These are phyloP conservation scores for Channa maculata DNA, from an alignment of 2,113 vertebrate species.

Conservation along the genomic window DNA sequence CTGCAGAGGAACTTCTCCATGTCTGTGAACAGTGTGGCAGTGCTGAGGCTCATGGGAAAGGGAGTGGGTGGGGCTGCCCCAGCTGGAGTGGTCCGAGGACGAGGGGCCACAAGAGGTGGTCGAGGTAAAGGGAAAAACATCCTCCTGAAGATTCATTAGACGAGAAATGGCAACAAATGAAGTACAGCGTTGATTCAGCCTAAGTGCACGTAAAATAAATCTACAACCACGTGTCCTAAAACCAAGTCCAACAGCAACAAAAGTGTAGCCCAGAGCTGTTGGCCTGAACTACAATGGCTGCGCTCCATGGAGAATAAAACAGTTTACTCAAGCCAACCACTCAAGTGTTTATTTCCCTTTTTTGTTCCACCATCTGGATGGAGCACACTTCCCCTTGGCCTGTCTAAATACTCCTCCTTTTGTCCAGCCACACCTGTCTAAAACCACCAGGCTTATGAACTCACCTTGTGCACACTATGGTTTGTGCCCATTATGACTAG, in stretches of 20 bases:
- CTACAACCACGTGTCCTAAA: conserved; percentile 17
- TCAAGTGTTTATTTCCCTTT: conserved; percentile 60
- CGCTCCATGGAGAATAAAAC: conserved; percentile 28
- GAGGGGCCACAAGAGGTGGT: conserved; percentile 87
- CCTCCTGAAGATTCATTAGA: background rate
- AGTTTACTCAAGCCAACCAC: conserved; percentile 46
- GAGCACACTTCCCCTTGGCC: conserved; percentile 66
- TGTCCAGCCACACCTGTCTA: conserved; percentile 50
- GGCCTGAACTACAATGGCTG: conserved; percentile 31
- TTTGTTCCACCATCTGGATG: conserved; percentile 61
- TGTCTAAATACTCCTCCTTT: conserved; percentile 50
- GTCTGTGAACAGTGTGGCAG: conserved; percentile 95
- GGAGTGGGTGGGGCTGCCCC: conserved; percentile 84
- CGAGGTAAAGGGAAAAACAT: conserved; percentile 81
- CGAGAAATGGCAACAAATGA: background rate
- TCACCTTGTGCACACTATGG: conserved; percentile 38
- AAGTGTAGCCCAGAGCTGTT: conserved; percentile 29
- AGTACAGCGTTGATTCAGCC: conserved; percentile 7
- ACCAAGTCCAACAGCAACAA: conserved; percentile 41
- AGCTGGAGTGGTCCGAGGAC: conserved; percentile 85
- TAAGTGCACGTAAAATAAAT: conserved; percentile 12
- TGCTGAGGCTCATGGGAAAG: conserved; percentile 94
- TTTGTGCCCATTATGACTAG: background rate
- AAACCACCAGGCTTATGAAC: conserved; percentile 20
- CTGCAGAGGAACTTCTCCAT: conserved; percentile 95